Evolutionary conservation across 2,113 vertebrate genomes (phyloP).

Genomic region (Chamaetylas fuelleborni): DNA sequence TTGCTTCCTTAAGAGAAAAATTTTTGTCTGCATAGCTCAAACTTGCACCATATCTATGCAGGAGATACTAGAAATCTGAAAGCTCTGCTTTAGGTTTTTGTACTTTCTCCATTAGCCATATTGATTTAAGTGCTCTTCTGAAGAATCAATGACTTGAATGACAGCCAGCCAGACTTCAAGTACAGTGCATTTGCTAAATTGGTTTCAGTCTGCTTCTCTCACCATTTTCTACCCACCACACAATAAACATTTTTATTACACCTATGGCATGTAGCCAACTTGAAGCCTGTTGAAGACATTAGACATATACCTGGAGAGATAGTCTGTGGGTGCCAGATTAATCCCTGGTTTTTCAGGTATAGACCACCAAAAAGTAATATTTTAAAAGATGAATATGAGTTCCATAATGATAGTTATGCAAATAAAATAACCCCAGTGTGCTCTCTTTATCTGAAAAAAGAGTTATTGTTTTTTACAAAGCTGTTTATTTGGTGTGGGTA

Average conservation of each 20-base stretch:
- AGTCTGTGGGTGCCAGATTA: background rate
- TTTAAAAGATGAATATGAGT: background rate
- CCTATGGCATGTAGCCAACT: background rate
- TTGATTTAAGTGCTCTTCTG: background rate
- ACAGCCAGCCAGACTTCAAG: background rate
- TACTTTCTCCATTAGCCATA: background rate
- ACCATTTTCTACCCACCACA: background rate
- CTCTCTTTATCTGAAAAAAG: background rate
- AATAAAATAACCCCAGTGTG: rapidly evolving
- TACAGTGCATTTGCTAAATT: background rate
- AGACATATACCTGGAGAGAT: background rate
- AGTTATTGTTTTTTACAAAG: background rate
- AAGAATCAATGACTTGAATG: background rate
- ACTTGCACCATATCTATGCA: background rate
- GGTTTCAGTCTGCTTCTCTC: background rate
- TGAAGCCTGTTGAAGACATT: background rate
- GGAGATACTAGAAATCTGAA: background rate
- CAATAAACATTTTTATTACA: background rate
- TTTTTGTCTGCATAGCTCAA: background rate
- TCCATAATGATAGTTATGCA: background rate
- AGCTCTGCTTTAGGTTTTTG: background rate
- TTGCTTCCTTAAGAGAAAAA: background rate
- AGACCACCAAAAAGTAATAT: background rate
- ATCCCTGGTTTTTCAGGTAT: background rate
- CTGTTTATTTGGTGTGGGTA: background rate